Base-by-base conservation (phyloP, 2,888 invertebrate species). In the Carabus problematicus region DNA sequence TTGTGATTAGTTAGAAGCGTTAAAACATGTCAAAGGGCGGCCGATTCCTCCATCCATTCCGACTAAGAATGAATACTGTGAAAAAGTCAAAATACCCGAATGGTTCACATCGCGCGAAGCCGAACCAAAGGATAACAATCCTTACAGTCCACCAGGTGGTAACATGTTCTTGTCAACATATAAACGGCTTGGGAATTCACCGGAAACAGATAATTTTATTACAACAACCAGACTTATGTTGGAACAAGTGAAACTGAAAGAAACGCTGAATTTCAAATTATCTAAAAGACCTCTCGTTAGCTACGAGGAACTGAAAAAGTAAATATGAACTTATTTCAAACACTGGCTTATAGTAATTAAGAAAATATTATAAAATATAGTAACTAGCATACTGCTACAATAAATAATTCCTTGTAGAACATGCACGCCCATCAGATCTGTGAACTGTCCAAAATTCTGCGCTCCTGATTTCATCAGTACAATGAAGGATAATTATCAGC, bases 401-500 rank as follows among this genome's bases (percentile, higher is more conserved):
- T 29, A 29, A 29, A 29, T 29, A 29, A 29, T 29, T 29, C 6
- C 29, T 3, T 29, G 6, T 29, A 29, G 29, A 29, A 29, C 29
- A 3, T 29, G 29, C 29, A 29, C 29, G 29, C 3, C 29, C 29
- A 2, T 29, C 52, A 60, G 49, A 40, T 52, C 14, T 54, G 62
- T 42, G 58, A 70, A n/a, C n/a, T 52, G 12, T 62, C 45, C 62
- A 62, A 42, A 56, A 56, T 56, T 29, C 19, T 52, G 74, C 61
- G 73, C 76, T 39, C 83, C 83, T 81, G 84, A 84, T 75, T 85
- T 84, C 71, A 47, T 80, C 7, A 80, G 84, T 4, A 84, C 83
- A 14, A 85, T 85, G 76, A 85, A 87, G 75, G 82, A 83, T 71
- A 85, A 85, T 74, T 87, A 84, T 71, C 80, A 83, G 72, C 83